Evolutionary conservation across 2,113 vertebrate species (phyloP), one percentile per base, ranked within the genome.

Genomic region (Phalacrocorax carbo): DNA sequence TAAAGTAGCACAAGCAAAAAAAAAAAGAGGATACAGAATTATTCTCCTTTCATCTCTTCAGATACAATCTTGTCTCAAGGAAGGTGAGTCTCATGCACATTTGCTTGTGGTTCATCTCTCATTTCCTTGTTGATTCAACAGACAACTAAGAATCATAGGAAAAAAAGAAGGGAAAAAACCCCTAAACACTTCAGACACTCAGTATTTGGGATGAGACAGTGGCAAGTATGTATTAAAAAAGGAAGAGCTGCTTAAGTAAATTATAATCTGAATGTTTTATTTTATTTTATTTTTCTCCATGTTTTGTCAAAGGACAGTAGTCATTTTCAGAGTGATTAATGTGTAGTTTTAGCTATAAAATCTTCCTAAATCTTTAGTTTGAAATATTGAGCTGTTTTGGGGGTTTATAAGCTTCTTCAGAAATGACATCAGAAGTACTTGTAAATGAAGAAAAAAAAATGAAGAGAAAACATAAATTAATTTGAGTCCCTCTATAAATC

Each of bases 391-490:
- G 48, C 12, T 25, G 20, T 83, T 73, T 58, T 4, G 7, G 16
- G 4, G 25, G 89, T 52, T 85, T 95, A 71, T 40, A 87, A 5
- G 29, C 23, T 93, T 86, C 82, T 89, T 79, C 94, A 61, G 73
- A 93, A 58, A 70, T 76, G 55, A 19, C 40, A 94, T 94, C 83
- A 90, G 87, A 94, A 96, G 76, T 93, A 91, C 94, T 97, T 79
- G 94, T 95, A 95, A 95, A 90, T 73, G 12, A 94, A 93, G 49
- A 76, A 32, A 91, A 97, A n/a, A n/a, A 97, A 66, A 88, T 73
- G 12, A 94, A 93, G 49, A 76, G 34, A 91, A 97, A 97, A 66
- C 32, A 86, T 85, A 93, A 93, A 93, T 95, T 94, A 90, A 96
- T 92, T 58, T 73, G 34, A 93, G 23, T 92, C 61, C 25, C 32